Percentiles rank a stretch among this genome's conserved stretches.
phyloP scores from a whole-genome alignment of 2,888 invertebrate genomes.

The Chrysomela aeneicollis region DNA sequence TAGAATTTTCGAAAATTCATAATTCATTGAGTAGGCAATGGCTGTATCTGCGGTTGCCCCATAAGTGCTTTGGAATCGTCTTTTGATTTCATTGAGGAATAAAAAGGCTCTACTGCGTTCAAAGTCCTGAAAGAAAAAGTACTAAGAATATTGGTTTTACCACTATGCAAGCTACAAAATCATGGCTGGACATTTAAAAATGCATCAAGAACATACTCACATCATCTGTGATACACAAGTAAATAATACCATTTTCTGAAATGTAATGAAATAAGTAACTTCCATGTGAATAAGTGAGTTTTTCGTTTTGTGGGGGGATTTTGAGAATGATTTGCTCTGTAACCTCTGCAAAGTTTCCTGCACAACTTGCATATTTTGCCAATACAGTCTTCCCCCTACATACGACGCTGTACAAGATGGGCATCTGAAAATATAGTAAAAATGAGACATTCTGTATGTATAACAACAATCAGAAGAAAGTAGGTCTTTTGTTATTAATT shows the following conservation, averaged over 20 bases:
- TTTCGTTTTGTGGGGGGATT: constrained; percentile 88
- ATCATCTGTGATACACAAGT: constrained; percentile 95
- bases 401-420: constrained; percentile 89
- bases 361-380: constrained; percentile 90
- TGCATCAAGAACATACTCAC: constrained; percentile 68
- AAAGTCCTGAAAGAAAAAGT: constrained; percentile 74
- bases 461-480: background rate
- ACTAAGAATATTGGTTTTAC: background rate
- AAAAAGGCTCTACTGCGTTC: constrained; percentile 91
- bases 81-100: constrained; percentile 89
- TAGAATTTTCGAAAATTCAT: constrained; percentile 86
- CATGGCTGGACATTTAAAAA: background rate
- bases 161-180: background rate
- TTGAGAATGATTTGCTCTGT: constrained; percentile 89
- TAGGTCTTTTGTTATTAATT: background rate
- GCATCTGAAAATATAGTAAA: constrained; percentile 70
- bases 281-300: constrained; percentile 92
- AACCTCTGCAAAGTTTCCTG: constrained; percentile 94
- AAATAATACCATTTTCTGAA: constrained; percentile 85
- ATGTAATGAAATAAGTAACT: constrained; percentile 93
- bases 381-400: constrained; percentile 85
- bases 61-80: constrained; percentile 85
- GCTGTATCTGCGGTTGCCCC: constrained; percentile 81
- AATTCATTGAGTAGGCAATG: constrained; percentile 94
- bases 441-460: background rate